Evolutionary conservation across 2,797 vertebrate genomes (phyloP).

Genomic region (Carcharodon carcharias): DNA sequence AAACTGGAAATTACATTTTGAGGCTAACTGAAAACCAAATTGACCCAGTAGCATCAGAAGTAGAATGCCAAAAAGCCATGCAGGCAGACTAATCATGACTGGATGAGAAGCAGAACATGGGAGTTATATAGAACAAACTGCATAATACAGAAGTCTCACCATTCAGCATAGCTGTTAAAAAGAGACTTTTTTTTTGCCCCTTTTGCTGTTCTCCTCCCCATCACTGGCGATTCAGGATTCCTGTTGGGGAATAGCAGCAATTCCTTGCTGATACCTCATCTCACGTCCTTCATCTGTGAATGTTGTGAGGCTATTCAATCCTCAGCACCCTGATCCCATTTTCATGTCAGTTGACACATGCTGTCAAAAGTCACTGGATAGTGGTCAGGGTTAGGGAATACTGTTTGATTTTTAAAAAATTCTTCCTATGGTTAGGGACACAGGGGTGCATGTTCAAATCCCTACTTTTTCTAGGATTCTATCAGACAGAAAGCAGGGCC

Average conservation of each 20-base stretch:
- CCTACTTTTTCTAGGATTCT: not conserved
- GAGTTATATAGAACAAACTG: not conserved
- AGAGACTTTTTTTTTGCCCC: not conserved
- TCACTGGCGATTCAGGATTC: not conserved
- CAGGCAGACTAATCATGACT: not conserved
- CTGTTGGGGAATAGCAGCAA: not conserved
- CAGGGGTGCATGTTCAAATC: not conserved
- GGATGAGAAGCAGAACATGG: not conserved
- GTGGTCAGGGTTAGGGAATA: not conserved
- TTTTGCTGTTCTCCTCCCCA: not conserved
- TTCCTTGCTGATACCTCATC: not conserved
- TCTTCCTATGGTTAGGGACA: not conserved
- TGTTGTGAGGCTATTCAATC: not conserved
- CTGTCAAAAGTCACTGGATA: not conserved
- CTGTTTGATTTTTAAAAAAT: not conserved
- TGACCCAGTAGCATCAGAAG: not conserved
- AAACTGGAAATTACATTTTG: constrained; percentile 22
- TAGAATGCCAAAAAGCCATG: not conserved
- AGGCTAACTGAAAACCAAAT: constrained; percentile 12
- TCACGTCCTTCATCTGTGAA: not conserved
- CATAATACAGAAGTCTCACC: not conserved
- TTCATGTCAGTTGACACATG: not conserved
- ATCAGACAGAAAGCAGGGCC: not conserved
- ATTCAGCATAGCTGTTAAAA: not conserved
- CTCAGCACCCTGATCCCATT: not conserved